Conservation (phyloP, 2,113 vertebrate genomes). For the Chloroceryle aenea region DNA sequence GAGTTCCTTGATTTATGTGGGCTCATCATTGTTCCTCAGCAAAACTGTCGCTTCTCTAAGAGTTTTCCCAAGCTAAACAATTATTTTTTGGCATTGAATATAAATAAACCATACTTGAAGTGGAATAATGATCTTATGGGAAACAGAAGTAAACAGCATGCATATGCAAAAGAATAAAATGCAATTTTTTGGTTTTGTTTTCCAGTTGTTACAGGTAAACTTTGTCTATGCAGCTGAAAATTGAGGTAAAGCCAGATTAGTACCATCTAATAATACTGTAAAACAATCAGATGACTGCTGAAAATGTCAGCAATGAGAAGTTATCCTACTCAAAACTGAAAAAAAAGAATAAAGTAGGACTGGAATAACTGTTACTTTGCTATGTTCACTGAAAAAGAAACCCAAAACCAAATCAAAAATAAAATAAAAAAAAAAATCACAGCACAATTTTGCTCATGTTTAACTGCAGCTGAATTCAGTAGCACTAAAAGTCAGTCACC, state of each 20-base stretch:
- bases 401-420: too few relatives aligned
- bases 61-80: not conserved
- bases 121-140: not conserved
- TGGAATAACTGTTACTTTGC: not conserved
- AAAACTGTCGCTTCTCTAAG: not conserved
- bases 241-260: not conserved
- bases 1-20: not conserved
- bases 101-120: not conserved
- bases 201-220: not conserved
- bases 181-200: not conserved
- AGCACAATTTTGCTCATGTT: conserved; percentile 13
- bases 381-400: not conserved
- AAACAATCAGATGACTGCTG: not conserved
- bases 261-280: not conserved
- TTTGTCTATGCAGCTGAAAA: conserved; percentile 15
- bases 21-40: not conserved
- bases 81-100: not conserved
- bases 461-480: conserved; percentile 40
- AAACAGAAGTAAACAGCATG: not conserved
- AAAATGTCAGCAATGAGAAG: not conserved
- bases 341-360: not conserved
- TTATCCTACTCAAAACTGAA: not conserved
- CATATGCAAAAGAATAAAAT: not conserved
- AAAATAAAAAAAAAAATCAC: not conserved
- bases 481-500: conserved; percentile 46